A percentile compares a stretch with the other conserved stretches of the same genome.
Evolutionary conservation across 2,888 invertebrate genomes (phyloP).

Genomic region (Drosophila prostipennis): DNA sequence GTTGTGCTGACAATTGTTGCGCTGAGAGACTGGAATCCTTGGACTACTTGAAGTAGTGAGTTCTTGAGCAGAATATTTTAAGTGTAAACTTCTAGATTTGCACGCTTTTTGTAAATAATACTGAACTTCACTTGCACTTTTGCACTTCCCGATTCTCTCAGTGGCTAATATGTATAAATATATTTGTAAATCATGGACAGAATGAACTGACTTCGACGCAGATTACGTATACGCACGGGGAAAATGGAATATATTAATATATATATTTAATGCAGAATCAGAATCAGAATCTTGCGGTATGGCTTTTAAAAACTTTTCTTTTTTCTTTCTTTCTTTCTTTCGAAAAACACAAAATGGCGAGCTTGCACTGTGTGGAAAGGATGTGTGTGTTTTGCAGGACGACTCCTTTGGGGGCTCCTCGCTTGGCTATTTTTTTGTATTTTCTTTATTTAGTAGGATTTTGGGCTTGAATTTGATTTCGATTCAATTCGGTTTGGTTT

Average conservation of each 20-base stretch:
- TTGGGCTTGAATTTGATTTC: constrained; percentile 26
- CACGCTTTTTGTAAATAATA: constrained; percentile 42
- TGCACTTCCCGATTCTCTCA: constrained; percentile 40
- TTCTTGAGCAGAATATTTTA: constrained; percentile 35
- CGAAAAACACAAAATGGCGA: constrained; percentile 60
- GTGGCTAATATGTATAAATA: constrained; percentile 35
- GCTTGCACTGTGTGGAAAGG: constrained; percentile 30
- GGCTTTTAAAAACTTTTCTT: constrained; percentile 16
- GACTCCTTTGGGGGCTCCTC: constrained; percentile 28
- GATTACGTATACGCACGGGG: constrained; percentile 58
- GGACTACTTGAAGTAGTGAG: constrained; percentile 40
- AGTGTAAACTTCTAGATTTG: constrained; percentile 15
- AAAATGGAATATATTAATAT: constrained; percentile 19
- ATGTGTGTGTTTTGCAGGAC: constrained; percentile 26
- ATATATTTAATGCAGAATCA: constrained; percentile 13
- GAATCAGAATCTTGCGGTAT: constrained; percentile 8
- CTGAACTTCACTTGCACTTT: constrained; percentile 46
- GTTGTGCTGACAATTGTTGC: constrained; percentile 35
- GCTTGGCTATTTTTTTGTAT: constrained; percentile 26
- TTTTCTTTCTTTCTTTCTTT: neutral
- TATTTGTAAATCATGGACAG: constrained; percentile 44
- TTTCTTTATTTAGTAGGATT: neutral
- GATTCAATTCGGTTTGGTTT: constrained; percentile 29
- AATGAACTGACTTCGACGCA: constrained; percentile 43
- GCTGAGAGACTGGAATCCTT: constrained; percentile 35